A percentile compares a stretch with the other conserved stretches of the same genome.
Conservation (phyloP, 2,113 vertebrate genomes). For the Pitta sordida region DNA sequence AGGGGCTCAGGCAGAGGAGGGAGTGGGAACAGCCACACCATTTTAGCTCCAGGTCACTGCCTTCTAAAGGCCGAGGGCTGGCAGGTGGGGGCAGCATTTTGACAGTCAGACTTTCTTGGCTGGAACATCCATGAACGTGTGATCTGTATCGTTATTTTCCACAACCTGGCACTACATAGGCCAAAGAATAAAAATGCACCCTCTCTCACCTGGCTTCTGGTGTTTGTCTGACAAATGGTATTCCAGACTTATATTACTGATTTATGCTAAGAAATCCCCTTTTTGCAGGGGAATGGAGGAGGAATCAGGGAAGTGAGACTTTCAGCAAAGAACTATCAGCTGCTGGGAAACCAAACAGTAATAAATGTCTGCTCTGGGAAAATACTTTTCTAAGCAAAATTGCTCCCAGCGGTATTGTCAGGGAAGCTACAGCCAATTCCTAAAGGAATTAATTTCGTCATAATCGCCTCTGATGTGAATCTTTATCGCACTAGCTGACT, state of each 20-base stretch:
- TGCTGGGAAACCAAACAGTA: neutral
- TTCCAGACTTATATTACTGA: neutral
- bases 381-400: neutral
- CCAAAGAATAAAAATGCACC: neutral
- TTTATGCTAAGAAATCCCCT: neutral
- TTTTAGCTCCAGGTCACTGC: neutral
- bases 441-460: neutral
- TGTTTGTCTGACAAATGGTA: neutral
- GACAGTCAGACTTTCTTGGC: neutral
- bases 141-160: neutral
- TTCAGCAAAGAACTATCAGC: neutral
- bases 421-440: neutral
- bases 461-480: neutral
- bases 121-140: rapidly evolving
- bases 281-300: neutral
- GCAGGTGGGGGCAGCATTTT: neutral
- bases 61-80: neutral
- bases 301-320: neutral
- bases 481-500: neutral
- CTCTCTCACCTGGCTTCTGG: neutral
- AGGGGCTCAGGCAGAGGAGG: neutral
- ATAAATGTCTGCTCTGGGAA: neutral
- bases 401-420: neutral
- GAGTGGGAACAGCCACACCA: neutral
- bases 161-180: neutral